phyloP scores from a whole-genome alignment of 30 jellyfish, hydroid and myxozoan species.

The Clytia hemisphaerica region DNA sequence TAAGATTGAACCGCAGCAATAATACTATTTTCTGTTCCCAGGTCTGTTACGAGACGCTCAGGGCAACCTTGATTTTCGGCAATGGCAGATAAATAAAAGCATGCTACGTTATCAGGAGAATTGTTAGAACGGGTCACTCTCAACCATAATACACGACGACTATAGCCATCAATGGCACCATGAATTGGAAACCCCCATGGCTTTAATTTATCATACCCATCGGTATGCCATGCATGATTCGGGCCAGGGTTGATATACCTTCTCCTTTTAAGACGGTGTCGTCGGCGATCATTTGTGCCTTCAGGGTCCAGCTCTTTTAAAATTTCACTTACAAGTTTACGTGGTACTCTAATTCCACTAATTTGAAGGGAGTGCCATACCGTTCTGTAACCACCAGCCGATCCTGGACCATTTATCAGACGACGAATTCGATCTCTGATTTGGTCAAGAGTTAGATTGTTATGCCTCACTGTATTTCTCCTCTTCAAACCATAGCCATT shows the following conservation, averaged over 20 bases:
- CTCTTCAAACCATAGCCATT: slow-evolving; percentile 14
- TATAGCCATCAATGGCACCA: slow-evolving; percentile 26
- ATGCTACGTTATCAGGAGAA: slow-evolving; percentile 5
- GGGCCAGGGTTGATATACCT: slow-evolving; percentile 19
- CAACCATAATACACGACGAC: slow-evolving; percentile 18
- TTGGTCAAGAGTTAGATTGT: not conserved
- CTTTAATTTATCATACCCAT: slow-evolving; percentile 27
- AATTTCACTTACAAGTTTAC: slow-evolving; percentile 30
- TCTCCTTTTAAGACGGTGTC: slow-evolving; percentile 13
- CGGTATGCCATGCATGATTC: slow-evolving; percentile 20
- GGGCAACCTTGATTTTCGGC: slow-evolving; percentile 27
- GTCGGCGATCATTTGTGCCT: slow-evolving; percentile 27
- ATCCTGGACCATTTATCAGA: slow-evolving; percentile 22
- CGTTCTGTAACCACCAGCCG: slow-evolving; percentile 38
- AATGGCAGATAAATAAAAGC: slow-evolving; percentile 24
- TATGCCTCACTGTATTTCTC: not conserved
- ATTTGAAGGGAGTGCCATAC: slow-evolving; percentile 43
- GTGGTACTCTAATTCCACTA: slow-evolving; percentile 29
- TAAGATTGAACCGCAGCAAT: too few species aligned
- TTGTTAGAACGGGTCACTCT: slow-evolving; percentile 23
- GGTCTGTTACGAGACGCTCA: too few species aligned
- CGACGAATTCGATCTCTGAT: slow-evolving; percentile 19
- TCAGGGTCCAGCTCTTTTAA: slow-evolving; percentile 35
- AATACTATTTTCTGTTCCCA: too few species aligned
- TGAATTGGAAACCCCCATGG: slow-evolving; percentile 36